Evolutionary conservation across 2,113 vertebrate species (phyloP).

Genomic region (Chloroceryle aenea): DNA sequence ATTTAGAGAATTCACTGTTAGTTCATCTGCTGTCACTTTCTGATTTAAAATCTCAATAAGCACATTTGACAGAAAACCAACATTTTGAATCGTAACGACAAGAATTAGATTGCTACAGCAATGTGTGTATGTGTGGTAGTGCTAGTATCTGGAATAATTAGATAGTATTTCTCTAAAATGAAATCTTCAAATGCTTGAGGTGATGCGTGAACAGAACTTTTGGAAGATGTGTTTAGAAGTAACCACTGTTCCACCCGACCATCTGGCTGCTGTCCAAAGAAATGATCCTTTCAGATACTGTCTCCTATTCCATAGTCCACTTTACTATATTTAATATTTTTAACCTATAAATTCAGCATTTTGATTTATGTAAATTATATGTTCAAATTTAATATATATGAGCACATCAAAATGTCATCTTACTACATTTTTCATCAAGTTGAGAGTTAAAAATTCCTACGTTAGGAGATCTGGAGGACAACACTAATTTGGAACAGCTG

Average conservation of each 20-base stretch:
- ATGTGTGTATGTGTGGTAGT: neutral
- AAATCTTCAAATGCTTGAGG: constrained; percentile 2
- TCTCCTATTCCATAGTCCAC: neutral
- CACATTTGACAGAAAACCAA: constrained; percentile 19
- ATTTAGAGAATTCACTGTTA: constrained; percentile 25
- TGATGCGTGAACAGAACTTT: neutral
- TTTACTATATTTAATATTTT: neutral
- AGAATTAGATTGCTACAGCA: constrained; percentile 20
- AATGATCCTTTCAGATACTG: neutral
- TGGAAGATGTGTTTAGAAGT: neutral
- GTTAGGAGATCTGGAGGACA: neutral
- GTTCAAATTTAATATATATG: neutral
- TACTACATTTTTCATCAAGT: neutral
- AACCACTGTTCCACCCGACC: neutral
- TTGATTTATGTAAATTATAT: neutral
- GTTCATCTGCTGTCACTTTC: constrained; percentile 50
- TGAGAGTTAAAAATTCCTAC: neutral
- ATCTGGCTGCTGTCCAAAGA: neutral
- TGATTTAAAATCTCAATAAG: constrained; percentile 45
- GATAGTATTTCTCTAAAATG: neutral
- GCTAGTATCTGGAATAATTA: constrained; percentile 15
- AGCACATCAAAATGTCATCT: neutral
- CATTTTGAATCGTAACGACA: constrained; percentile 8
- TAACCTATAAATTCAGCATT: neutral
- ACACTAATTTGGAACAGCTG: neutral